Conservation (phyloP, 2,888 invertebrate genomes). For the Trachelus iudaicus region DNA sequence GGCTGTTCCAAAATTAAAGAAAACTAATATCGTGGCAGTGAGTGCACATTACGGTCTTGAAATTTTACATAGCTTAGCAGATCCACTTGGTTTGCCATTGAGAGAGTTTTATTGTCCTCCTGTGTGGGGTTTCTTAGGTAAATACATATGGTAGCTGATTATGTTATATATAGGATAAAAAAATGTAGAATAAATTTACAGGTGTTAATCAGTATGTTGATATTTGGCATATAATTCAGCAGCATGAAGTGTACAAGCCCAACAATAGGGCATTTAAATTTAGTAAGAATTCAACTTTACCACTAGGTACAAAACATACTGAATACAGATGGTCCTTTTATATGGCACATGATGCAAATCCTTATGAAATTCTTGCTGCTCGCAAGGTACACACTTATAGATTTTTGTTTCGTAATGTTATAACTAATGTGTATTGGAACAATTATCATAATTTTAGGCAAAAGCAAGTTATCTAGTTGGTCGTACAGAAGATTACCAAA, state of each 20-base stretch:
- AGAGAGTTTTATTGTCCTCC: slow-evolving; percentile 71
- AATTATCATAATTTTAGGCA: slow-evolving; percentile 19
- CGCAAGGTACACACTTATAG: slow-evolving; percentile 56
- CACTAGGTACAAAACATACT: slow-evolving; percentile 67
- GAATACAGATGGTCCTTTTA: slow-evolving; percentile 71
- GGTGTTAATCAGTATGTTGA: slow-evolving; percentile 71
- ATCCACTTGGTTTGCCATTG: slow-evolving; percentile 64
- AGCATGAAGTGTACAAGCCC: slow-evolving; percentile 68
- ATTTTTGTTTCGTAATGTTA: not conserved
- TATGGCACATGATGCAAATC: slow-evolving; percentile 64
- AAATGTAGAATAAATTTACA: slow-evolving; percentile 3
- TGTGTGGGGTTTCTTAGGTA: slow-evolving; percentile 72
- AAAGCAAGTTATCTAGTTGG: slow-evolving; percentile 35
- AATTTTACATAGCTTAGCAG: slow-evolving; percentile 47
- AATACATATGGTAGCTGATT: slow-evolving; percentile 4
- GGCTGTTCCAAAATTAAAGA: slow-evolving; percentile 61
- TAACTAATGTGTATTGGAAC: slow-evolving; percentile 18
- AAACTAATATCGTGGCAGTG: slow-evolving; percentile 69
- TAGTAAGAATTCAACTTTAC: slow-evolving; percentile 66
- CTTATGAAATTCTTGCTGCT: slow-evolving; percentile 62
- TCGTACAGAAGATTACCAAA: slow-evolving; percentile 48
- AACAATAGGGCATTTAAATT: slow-evolving; percentile 68
- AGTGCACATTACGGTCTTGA: slow-evolving; percentile 71
- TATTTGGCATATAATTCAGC: slow-evolving; percentile 68
- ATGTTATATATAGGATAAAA: not conserved